Evolutionary conservation across 2,888 invertebrate genomes (phyloP), one percentile per base, ranked within the genome.

Genomic region (Sinodicranocentrus sp.): DNA sequence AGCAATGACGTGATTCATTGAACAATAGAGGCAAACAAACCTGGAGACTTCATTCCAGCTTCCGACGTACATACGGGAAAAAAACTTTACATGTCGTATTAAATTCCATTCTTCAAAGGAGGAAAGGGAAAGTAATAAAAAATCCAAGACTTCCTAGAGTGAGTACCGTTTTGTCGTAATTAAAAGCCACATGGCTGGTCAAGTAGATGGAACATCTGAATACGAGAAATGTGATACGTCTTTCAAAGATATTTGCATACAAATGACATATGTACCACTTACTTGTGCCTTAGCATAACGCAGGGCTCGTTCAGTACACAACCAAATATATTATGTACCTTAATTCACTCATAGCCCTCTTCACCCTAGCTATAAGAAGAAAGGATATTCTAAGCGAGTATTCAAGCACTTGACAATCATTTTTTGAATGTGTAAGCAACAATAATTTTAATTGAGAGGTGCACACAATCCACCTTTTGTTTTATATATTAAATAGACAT

Each of bases 151-250:
- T 17, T 67, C 48, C 43, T 67, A 26, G 70, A 48, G 52, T 39
- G 70, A 52, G 48, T 70, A 48, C 70, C 70, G 70, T 70, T 70
- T 23, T 15, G 6, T 39, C 65, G 52, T 70, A 70, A 70, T 70
- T 52, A 70, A 70, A 10, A 21, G 19, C 8, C 17, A 8, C 23
- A 3, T 21, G 23, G 28, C 8, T 1, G 25, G 39, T 65, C 65
- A 23, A 59, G 26, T 25, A 65, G 10, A 28, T 10, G 3, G 15
- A 13, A 15, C 25, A 54, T 33, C 33, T 33, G 33, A 33, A 28
- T 3, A 10, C 6, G 19, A 23, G 33, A 39, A 39, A 65, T 65
- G 28, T 65, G 33, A 65, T 39, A n/a, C 39, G n/a, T 23, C n/a
- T 48, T n/a, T 26, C 2, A 3, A 8, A 19, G 17, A 48, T 52